Base-by-base conservation (phyloP, 1,140 invertebrate species). In the Helicorthomorpha holstii region DNA sequence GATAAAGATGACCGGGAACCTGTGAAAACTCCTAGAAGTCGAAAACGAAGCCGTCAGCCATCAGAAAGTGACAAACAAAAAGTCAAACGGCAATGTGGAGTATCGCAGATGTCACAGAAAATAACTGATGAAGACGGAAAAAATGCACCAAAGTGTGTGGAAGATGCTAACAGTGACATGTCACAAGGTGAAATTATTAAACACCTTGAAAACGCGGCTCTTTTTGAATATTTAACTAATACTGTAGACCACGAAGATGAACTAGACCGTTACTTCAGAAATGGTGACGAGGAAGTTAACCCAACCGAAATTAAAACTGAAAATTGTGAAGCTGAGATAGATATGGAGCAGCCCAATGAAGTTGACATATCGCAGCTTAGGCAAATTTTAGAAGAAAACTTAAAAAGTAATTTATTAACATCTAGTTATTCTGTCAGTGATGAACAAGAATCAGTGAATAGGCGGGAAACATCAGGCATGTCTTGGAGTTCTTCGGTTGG, bases 211-310 rank as follows among this genome's bases (percentile, higher is more conserved):
- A 80, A 80, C 38, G 81, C 85, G 59, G 80, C 80, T 38, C 65
- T 86, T 38, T 80, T 83, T 60, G 81, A 84, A 66, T 85, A 84
- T 64, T 71, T 85, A 57, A 77, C 76, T 56, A n/a, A 24, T 21
- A 47, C 51, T 38, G 12, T 42, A 42, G 51, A 52, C 24, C 51
- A 47, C 21, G 51, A 52, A 19, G 51, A 52, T 23, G 51, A 52
- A 25, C 45, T 52, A 7, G 21, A 25, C 2, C 51, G 47, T 16
- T 52, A 48, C 24, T 52, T 52, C 26, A 29, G n/a, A 16, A 44
- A 42, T 4, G 19, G 19, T 25, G 44, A 19, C 7, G 44, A 7
- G 7, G 44, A 22, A 4, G 21, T 4, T 7, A 7, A 34, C 16
- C 29, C 29, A 7, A 34, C 16, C 29, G n/a, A n/a, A n/a, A n/a